Evolutionary conservation across 2,797 vertebrate genomes (phyloP).

Genomic region (Arrhamphus sclerolepis): DNA sequence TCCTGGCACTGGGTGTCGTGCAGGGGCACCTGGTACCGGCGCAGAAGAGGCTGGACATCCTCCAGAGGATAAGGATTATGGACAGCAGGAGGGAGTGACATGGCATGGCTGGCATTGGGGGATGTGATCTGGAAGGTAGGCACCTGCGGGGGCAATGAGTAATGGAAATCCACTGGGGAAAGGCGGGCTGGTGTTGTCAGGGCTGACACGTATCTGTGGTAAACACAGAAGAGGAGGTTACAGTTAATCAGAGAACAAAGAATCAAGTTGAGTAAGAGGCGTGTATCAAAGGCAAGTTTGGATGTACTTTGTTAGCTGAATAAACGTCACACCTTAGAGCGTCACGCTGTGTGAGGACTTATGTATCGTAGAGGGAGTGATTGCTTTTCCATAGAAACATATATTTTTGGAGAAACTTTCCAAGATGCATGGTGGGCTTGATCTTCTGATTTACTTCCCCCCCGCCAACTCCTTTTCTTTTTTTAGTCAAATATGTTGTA

Average conservation of each 20-base stretch:
- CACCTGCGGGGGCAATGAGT: slow-evolving; percentile 93
- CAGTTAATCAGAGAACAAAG: slow-evolving; percentile 24
- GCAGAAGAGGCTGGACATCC: slow-evolving; percentile 91
- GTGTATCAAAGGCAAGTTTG: slow-evolving; percentile 1
- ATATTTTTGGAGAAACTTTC: too few relatives aligned
- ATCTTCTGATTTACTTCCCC: too few relatives aligned
- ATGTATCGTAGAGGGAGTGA: neutral
- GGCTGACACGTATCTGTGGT: slow-evolving; percentile 93
- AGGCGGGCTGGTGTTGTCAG: slow-evolving; percentile 96
- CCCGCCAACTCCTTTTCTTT: too few relatives aligned
- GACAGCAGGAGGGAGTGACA: slow-evolving; percentile 91
- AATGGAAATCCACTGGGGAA: slow-evolving; percentile 96
- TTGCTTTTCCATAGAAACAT: slow-evolving; percentile 1
- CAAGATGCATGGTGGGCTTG: too few relatives aligned
- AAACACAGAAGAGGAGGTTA: slow-evolving; percentile 26
- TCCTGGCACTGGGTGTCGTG: slow-evolving; percentile 91
- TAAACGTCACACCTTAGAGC: slow-evolving; percentile 9
- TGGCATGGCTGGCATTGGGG: slow-evolving; percentile 91
- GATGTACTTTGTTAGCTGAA: slow-evolving; percentile 6
- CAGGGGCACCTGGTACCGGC: slow-evolving; percentile 87
- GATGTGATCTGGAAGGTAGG: slow-evolving; percentile 98
- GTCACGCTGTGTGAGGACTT: slow-evolving; percentile 5
- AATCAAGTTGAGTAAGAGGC: slow-evolving; percentile 10
- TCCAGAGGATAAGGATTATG: slow-evolving; percentile 89
- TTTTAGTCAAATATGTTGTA: too few relatives aligned